phyloP scores from a whole-genome alignment of 2,888 invertebrate species.

The Ethmia dodecea region DNA sequence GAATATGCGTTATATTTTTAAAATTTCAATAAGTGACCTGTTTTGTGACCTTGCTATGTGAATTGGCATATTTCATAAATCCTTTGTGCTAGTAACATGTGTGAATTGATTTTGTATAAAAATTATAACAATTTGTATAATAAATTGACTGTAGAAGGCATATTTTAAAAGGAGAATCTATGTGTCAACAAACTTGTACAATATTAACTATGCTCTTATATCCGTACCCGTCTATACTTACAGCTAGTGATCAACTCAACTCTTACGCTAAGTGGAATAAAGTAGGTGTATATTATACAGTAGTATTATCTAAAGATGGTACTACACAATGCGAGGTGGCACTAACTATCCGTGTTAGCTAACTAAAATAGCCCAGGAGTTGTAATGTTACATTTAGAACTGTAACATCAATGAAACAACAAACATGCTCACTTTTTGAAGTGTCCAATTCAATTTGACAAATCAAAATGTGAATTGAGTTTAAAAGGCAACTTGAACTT shows the following conservation, averaged over 20 bases:
- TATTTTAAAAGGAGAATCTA: constrained; percentile 56
- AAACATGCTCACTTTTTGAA: no score
- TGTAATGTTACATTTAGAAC: no score
- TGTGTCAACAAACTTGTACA: constrained; percentile 20
- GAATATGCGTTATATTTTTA: constrained; percentile 39
- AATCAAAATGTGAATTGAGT: no score
- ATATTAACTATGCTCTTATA: constrained; percentile 22
- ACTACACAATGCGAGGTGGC: constrained; percentile 67
- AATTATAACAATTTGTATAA: constrained; percentile 18
- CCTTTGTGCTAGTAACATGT: constrained; percentile 15
- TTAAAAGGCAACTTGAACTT: no score
- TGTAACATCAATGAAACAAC: constrained; percentile 13
- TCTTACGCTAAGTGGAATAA: constrained; percentile 70
- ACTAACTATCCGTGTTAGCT: constrained; percentile 52
- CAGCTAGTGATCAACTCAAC: constrained; percentile 50
- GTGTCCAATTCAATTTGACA: no score
- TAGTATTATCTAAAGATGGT: constrained; percentile 37
- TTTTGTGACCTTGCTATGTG: constrained; percentile 50
- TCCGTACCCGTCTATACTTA: constrained; percentile 60
- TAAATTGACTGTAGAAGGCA: constrained; percentile 26
- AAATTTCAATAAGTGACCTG: constrained; percentile 22
- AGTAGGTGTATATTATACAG: constrained; percentile 37
- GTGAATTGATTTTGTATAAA: constrained; percentile 14
- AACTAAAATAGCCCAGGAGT: constrained; percentile 22
- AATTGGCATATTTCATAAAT: no score